A percentile compares a stretch with the other conserved stretches of the same genome.
phyloP scores from a whole-genome alignment of 2,888 invertebrate species.

The Phyllotreta striolata region DNA sequence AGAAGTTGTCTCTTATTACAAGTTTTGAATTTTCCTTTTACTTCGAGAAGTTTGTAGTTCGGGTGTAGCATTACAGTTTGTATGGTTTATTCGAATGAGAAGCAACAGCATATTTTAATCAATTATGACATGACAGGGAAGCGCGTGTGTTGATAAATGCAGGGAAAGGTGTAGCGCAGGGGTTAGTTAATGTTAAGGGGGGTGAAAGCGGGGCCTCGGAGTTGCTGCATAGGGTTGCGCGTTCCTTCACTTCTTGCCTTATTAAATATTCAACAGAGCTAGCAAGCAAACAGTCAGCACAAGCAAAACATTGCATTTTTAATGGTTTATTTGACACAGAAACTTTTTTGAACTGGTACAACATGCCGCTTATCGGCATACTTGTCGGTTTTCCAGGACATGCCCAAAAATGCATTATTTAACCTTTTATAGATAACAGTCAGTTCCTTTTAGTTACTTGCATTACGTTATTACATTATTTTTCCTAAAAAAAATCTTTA shows the following conservation, averaged over 20 bases:
- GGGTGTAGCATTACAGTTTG: slow-evolving; percentile 34
- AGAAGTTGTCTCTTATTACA: slow-evolving; percentile 17
- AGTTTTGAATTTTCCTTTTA: slow-evolving; percentile 14
- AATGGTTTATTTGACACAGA: slow-evolving; percentile 52
- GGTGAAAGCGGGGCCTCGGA: slow-evolving; percentile 36
- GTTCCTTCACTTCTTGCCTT: slow-evolving; percentile 43
- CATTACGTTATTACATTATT: no score
- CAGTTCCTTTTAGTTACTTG: no score
- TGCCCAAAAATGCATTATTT: slow-evolving; percentile 10
- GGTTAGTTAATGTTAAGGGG: slow-evolving; percentile 42
- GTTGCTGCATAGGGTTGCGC: slow-evolving; percentile 42
- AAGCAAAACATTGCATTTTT: slow-evolving; percentile 52
- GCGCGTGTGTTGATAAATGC: slow-evolving; percentile 48
- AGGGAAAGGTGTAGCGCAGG: slow-evolving; percentile 40
- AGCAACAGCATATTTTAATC: slow-evolving; percentile 49
- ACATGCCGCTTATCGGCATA: slow-evolving; percentile 43
- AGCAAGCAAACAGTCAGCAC: slow-evolving; percentile 49
- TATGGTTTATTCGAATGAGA: slow-evolving; percentile 35
- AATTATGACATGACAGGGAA: slow-evolving; percentile 48
- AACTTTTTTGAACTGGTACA: slow-evolving; percentile 49
- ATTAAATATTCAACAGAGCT: slow-evolving; percentile 50
- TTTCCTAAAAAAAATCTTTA: no score
- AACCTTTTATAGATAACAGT: no score
- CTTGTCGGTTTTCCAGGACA: slow-evolving; percentile 36
- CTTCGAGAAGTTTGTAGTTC: slow-evolving; percentile 10